Evolutionary conservation across 1,140 invertebrate genomes (phyloP).

Genomic region (Habropoda laboriosa): DNA sequence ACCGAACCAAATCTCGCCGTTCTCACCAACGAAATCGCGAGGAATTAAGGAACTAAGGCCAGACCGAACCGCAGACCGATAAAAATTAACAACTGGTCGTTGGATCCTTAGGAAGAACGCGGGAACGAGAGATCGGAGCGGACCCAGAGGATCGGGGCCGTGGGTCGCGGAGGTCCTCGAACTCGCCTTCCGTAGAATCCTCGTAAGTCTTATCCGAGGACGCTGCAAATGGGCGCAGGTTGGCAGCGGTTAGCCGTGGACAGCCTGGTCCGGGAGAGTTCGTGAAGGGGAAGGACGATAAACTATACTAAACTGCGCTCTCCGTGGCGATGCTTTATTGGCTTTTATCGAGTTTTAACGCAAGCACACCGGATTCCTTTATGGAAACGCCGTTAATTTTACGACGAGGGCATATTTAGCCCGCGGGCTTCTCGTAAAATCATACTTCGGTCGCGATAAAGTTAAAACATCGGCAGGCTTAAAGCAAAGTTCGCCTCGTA

Average conservation of each 20-base stretch:
- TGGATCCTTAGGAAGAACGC: neutral
- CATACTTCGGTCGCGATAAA: constrained; percentile 80
- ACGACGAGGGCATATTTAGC: constrained; percentile 80
- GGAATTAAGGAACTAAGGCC: neutral
- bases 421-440: constrained; percentile 78
- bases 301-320: constrained; percentile 63
- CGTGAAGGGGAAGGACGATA: constrained; percentile 47
- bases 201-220: constrained; percentile 52
- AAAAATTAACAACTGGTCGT: constrained; percentile 31
- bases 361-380: constrained; percentile 73
- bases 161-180: constrained; percentile 28
- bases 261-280: constrained; percentile 1
- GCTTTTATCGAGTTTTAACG: constrained; percentile 80
- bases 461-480: constrained; percentile 77
- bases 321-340: constrained; percentile 76
- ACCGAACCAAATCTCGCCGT: too few species aligned
- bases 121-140: neutral
- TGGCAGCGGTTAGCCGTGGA: constrained; percentile 31
- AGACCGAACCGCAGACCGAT: neutral
- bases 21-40: neutral
- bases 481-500: constrained; percentile 79
- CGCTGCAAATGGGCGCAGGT: constrained; percentile 53
- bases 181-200: constrained; percentile 34
- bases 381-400: constrained; percentile 81
- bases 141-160: neutral